Evolutionary conservation across 2,113 vertebrate genomes (phyloP).

Genomic region (Mastomys coucha): DNA sequence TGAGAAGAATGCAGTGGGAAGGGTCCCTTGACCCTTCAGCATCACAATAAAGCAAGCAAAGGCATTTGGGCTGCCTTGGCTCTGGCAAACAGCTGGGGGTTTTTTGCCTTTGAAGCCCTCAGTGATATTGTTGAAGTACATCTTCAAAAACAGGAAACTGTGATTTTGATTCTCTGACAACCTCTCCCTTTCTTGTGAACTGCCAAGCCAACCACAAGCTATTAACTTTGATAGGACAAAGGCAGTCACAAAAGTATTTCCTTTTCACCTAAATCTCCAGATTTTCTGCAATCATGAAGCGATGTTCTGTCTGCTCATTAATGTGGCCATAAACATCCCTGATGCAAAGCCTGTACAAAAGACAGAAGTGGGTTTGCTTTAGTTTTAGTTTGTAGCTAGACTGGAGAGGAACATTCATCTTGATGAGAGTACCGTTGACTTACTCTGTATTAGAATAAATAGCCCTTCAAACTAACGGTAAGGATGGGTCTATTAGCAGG

Average conservation of each 20-base stretch:
- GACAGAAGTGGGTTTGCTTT: background rate
- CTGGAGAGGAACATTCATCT: background rate
- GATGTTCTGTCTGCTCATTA: conserved; percentile 13
- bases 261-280: conserved; percentile 45
- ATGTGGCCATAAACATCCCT: background rate
- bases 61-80: background rate
- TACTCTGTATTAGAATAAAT: background rate
- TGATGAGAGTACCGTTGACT: background rate
- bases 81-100: conserved; percentile 28
- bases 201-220: conserved; percentile 47
- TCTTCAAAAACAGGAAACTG: conserved; percentile 82
- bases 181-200: conserved; percentile 74
- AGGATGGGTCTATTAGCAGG: background rate
- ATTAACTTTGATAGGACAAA: conserved; percentile 43
- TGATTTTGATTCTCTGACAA: conserved; percentile 74
- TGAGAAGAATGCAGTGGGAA: background rate
- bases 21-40: conserved; percentile 33
- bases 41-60: conserved; percentile 40
- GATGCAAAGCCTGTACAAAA: background rate
- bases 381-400: background rate
- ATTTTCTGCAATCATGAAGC: background rate
- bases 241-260: conserved; percentile 60
- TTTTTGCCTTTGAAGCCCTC: conserved; percentile 72
- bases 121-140: conserved; percentile 75
- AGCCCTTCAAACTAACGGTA: background rate